Evolutionary conservation across 2,113 vertebrate species (phyloP).

Genomic region (Apodemus speciosus): DNA sequence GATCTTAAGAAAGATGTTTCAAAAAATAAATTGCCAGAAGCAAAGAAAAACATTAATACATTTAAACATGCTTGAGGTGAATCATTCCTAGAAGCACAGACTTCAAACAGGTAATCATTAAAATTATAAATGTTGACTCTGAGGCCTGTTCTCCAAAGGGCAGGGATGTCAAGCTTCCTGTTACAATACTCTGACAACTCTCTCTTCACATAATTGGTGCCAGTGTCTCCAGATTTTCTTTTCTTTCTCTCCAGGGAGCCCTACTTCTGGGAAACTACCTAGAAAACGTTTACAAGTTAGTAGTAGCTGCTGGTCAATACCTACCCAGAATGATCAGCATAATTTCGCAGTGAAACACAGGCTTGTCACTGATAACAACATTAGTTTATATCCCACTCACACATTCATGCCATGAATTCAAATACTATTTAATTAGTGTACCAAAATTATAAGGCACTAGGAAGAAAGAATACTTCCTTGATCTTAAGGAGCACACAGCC

Average conservation of each 20-base stretch:
- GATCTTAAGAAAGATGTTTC: slow-evolving; percentile 2
- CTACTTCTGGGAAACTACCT: slow-evolving; percentile 42
- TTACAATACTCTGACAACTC: slow-evolving; percentile 24
- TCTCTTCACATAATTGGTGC: slow-evolving; percentile 49
- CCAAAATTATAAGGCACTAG: background rate
- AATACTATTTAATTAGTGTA: slow-evolving; percentile 10
- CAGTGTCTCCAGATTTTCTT: slow-evolving; percentile 8
- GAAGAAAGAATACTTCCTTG: background rate
- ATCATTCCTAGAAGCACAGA: slow-evolving; percentile 51
- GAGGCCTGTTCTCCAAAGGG: background rate
- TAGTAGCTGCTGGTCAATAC: background rate
- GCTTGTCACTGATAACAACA: background rate
- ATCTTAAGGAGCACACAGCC: background rate
- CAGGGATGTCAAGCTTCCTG: background rate
- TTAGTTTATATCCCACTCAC: background rate
- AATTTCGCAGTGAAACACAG: background rate
- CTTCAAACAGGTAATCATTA: slow-evolving; percentile 66
- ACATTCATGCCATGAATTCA: background rate
- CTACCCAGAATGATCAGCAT: slow-evolving; percentile 4
- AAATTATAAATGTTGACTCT: slow-evolving; percentile 43
- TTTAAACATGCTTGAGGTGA: slow-evolving; percentile 52
- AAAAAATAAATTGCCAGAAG: slow-evolving; percentile 63
- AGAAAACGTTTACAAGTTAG: background rate
- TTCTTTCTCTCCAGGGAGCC: slow-evolving; percentile 1
- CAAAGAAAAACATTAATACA: slow-evolving; percentile 50